Conservation (phyloP, 1,140 invertebrate species). For the Drosophila pseudoananassae region DNA sequence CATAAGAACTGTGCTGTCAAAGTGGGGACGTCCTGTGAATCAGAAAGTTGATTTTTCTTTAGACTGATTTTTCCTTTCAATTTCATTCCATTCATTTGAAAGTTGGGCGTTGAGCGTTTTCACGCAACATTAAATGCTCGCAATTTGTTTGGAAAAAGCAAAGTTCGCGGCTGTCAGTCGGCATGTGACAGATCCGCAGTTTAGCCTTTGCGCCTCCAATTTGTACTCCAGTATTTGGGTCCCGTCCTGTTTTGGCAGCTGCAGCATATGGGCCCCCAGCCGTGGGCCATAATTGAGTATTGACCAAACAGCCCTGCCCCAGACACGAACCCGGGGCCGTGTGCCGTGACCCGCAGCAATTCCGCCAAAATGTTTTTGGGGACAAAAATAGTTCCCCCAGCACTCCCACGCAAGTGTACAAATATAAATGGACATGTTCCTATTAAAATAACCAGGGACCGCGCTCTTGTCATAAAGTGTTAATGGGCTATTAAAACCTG, state of each 20-base stretch:
- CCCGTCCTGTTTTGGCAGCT: conserved; percentile 11
- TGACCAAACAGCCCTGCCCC: conserved; percentile 66
- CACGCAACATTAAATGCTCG: conserved; percentile 69
- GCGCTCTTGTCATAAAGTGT: conserved; percentile 40
- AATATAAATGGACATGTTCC: conserved; percentile 24
- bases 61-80: conserved; percentile 26
- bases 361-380: conserved; percentile 37
- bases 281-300: conserved; percentile 63
- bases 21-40: conserved; percentile 10
- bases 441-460: conserved; percentile 21
- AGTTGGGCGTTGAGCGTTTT: conserved; percentile 49
- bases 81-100: conserved; percentile 33
- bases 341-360: conserved; percentile 68
- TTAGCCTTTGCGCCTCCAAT: conserved; percentile 50
- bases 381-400: conserved; percentile 44
- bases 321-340: conserved; percentile 13
- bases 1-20: conserved; percentile 42
- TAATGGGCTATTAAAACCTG: conserved; percentile 60
- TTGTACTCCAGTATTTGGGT: conserved; percentile 8
- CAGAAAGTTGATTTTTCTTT: conserved; percentile 34
- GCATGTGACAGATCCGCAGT: conserved; percentile 62
- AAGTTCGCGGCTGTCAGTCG: conserved; percentile 24
- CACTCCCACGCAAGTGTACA: conserved; percentile 6
- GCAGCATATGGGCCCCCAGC: conserved; percentile 11
- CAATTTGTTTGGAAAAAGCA: conserved; percentile 33